Percentiles rank a stretch among this genome's conserved stretches.
Conservation (phyloP, 1,140 invertebrate species). For the Drosophila chauvacae region DNA sequence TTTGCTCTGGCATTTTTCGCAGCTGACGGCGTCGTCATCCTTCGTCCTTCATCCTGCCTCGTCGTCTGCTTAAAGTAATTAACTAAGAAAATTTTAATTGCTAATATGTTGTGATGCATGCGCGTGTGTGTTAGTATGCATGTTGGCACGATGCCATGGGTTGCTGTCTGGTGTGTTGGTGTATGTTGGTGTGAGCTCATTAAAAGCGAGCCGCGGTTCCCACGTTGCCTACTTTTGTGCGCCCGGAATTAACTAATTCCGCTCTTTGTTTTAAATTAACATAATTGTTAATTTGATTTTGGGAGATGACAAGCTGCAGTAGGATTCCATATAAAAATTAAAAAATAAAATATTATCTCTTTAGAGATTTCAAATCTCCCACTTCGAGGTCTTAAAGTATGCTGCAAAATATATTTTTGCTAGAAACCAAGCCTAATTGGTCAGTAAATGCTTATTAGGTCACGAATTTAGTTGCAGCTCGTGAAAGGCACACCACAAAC, state of each 20-base stretch:
- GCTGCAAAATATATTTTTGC: not conserved
- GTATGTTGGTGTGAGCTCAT: slow-evolving; percentile 49
- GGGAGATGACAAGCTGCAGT: not conserved
- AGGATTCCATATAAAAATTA: too few relatives aligned
- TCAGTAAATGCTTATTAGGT: not conserved
- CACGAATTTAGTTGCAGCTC: not conserved
- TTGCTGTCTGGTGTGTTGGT: slow-evolving; percentile 20
- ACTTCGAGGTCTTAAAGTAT: too few relatives aligned
- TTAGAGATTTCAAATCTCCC: not conserved
- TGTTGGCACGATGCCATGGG: slow-evolving; percentile 34
- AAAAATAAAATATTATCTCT: not conserved
- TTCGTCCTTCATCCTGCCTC: slow-evolving; percentile 31
- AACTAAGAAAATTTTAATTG: slow-evolving; percentile 85
- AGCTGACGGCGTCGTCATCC: slow-evolving; percentile 24
- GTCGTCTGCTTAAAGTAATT: slow-evolving; percentile 84
- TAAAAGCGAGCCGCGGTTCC: slow-evolving; percentile 51
- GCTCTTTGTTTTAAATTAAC: slow-evolving; percentile 32
- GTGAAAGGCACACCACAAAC: slow-evolving; percentile 10
- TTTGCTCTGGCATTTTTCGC: slow-evolving; percentile 17
- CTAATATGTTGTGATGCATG: slow-evolving; percentile 84
- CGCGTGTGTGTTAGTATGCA: slow-evolving; percentile 41
- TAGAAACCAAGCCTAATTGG: not conserved
- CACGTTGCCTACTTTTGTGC: slow-evolving; percentile 71
- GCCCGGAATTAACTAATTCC: slow-evolving; percentile 60
- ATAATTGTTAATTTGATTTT: slow-evolving; percentile 48